Conservation (phyloP, 2,113 vertebrate species). For the Athene cunicularia region DNA sequence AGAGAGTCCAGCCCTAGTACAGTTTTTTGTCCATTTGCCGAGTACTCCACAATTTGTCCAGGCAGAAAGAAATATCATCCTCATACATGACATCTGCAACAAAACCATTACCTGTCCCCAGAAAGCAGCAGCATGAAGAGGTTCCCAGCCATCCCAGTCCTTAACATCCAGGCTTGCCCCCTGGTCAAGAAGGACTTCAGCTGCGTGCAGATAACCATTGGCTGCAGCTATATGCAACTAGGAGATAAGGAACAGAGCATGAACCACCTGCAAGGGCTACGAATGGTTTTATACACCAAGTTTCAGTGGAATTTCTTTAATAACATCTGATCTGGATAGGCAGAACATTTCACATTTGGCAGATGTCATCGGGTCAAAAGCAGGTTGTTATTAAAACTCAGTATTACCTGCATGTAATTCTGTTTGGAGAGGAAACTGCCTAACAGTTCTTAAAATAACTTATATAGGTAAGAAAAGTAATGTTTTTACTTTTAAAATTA, state of each 20-base stretch:
- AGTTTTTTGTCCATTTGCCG: neutral
- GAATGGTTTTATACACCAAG: neutral
- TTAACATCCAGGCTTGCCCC: constrained; percentile 88
- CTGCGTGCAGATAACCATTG: constrained; percentile 91
- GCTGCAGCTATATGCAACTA: constrained; percentile 94
- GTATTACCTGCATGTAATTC: neutral
- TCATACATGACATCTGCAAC: neutral
- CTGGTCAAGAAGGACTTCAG: constrained; percentile 92
- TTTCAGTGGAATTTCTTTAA: neutral
- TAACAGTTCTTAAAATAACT: neutral
- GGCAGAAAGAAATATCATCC: neutral
- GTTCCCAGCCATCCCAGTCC: constrained; percentile 95
- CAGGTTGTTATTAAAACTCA: neutral
- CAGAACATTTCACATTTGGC: neutral
- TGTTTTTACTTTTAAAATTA: neutral
- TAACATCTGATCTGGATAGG: neutral
- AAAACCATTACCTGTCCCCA: constrained; percentile 90
- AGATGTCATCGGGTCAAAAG: neutral
- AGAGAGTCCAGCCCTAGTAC: neutral
- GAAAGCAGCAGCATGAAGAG: constrained; percentile 94
- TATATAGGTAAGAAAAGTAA: neutral
- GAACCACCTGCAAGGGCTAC: neutral
- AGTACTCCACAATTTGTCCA: neutral
- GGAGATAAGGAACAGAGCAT: constrained; percentile 38
- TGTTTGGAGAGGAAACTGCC: neutral